Evolutionary conservation across 1,140 invertebrate species (phyloP).

Genomic region (Atta colombica): DNA sequence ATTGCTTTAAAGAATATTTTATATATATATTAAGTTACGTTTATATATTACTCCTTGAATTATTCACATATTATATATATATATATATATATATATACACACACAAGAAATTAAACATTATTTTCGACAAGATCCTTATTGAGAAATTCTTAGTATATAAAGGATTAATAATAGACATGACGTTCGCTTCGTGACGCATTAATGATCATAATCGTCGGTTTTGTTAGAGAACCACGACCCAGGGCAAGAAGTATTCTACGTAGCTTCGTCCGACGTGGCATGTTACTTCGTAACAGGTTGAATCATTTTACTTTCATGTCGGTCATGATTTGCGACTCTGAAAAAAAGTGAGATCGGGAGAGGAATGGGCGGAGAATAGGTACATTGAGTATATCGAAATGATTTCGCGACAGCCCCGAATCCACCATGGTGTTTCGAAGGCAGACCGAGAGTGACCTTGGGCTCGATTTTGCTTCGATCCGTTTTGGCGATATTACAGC

Average conservation of each 20-base stretch:
- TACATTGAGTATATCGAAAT: constrained; percentile 3
- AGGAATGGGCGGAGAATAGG: neutral
- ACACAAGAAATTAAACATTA: neutral
- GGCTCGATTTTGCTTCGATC: constrained; percentile 10
- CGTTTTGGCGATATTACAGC: neutral
- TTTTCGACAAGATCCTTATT: neutral
- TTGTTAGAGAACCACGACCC: constrained; percentile 33
- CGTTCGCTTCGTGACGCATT: constrained; percentile 14
- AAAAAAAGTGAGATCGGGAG: neutral
- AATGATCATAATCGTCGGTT: constrained; percentile 15
- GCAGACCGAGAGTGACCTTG: constrained; percentile 4
- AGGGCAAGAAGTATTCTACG: constrained; percentile 26
- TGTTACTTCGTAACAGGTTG: neutral
- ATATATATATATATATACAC: no score
- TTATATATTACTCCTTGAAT: neutral
- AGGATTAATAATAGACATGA: constrained; percentile 51
- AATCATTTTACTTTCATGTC: constrained; percentile 16
- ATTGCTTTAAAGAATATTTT: neutral
- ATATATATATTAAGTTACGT: neutral
- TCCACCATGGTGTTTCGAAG: constrained; percentile 3
- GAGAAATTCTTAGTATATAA: neutral
- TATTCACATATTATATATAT: neutral
- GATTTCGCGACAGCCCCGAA: constrained; percentile 20
- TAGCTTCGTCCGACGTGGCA: neutral
- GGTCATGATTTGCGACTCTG: neutral